Conservation (phyloP, 2,888 invertebrate genomes). For the Xanthorhoe spadicearia region DNA sequence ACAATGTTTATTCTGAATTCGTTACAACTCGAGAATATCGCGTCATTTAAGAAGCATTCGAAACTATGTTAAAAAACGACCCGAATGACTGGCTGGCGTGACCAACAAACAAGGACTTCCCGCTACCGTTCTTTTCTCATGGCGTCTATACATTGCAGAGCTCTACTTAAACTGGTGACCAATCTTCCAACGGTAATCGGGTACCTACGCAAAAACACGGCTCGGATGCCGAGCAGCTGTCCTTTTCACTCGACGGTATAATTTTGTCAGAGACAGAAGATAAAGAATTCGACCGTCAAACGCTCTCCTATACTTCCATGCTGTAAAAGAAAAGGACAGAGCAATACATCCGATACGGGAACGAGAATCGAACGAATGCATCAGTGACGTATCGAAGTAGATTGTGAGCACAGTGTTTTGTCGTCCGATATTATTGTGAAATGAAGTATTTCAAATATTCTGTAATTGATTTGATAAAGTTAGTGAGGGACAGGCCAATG, state of each 20-base stretch:
- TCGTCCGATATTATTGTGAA: slow-evolving; percentile 38
- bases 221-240: slow-evolving; percentile 5
- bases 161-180: slow-evolving; percentile 48
- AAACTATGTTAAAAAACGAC: neutral
- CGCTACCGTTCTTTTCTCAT: neutral
- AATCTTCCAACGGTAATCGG: slow-evolving; percentile 24
- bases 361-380: slow-evolving; percentile 56
- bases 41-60: neutral
- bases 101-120: slow-evolving; percentile 4
- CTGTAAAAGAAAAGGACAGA: slow-evolving; percentile 46
- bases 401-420: slow-evolving; percentile 60
- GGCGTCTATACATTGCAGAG: slow-evolving; percentile 28
- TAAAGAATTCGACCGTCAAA: slow-evolving; percentile 66
- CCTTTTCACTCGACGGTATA: slow-evolving; percentile 5
- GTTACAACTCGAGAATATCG: neutral
- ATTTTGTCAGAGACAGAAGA: slow-evolving; percentile 45
- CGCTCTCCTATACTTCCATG: slow-evolving; percentile 49
- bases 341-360: slow-evolving; percentile 64
- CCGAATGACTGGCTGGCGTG: neutral
- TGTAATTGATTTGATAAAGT: slow-evolving; percentile 62
- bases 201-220: slow-evolving; percentile 18
- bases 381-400: slow-evolving; percentile 64
- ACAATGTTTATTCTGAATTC: too few species aligned
- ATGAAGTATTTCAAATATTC: slow-evolving; percentile 74
- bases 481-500: slow-evolving; percentile 65